Evolutionary conservation across 2,797 vertebrate species (phyloP), one percentile per base, ranked within the genome.

Genomic region (Anableps anableps): DNA sequence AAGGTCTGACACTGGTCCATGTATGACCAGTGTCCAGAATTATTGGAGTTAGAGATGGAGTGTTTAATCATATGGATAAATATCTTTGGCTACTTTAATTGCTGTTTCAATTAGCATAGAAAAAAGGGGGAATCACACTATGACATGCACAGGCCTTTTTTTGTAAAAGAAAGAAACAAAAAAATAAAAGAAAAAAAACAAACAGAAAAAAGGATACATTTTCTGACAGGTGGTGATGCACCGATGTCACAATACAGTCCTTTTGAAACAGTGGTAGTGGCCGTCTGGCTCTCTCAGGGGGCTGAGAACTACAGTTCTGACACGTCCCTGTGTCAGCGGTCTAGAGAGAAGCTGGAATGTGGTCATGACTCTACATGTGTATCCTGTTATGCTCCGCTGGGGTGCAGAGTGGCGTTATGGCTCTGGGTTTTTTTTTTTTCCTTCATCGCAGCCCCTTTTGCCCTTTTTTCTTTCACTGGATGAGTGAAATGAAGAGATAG

Each of bases 301-400:
- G 80, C 58, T 73, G 80, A 70, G 83, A 89, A 84, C 78, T 82
- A 80, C 80, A 91, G 90, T 92, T 92, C 80, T 83, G 82, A 88
- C 90, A 91, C 85, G 93, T 93, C 88, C 88, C 84, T 71, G 86
- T 89, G 91, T 91, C 91, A 94, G 80, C 78, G 83, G 85, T 91
- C 89, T 82, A 72, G 55, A 85, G 83, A 83, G 62, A 64, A 91
- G 85, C 81, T 84, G 90, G 92, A 94, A 92, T 94, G 92, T 90
- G 85, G 88, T 94, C 90, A 86, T 91, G 91, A 92, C 90, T 93
- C 84, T 81, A 92, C 93, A 91, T 88, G 92, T 77, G 29, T 82
- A 77, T 74, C 75, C 79, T 71, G 91, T 88, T 90, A 75, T 77
- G 90, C 92, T 90, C 75, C 75, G 34, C 72, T 84, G 83, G 85